Percentiles rank a stretch among this genome's conserved stretches.
phyloP scores from a whole-genome alignment of 2,888 invertebrate genomes.

The Zaprionus lineosus region DNA sequence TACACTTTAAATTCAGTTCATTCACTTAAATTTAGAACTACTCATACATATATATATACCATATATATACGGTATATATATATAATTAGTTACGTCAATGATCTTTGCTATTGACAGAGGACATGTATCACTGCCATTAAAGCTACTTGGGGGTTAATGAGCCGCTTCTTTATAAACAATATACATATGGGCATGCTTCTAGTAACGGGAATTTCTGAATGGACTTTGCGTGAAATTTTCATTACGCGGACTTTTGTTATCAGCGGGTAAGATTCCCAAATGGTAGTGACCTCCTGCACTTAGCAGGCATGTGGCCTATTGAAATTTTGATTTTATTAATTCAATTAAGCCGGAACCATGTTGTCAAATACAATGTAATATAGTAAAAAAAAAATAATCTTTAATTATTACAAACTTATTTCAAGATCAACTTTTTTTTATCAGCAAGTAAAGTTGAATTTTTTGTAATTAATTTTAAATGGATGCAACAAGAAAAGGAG shows the following conservation, averaged over 20 bases:
- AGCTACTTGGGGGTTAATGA: constrained; percentile 36
- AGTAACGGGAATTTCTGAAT: constrained; percentile 10
- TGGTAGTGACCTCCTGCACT: constrained; percentile 28
- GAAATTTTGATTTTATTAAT: too few relatives aligned
- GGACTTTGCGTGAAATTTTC: constrained; percentile 28
- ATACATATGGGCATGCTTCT: not conserved
- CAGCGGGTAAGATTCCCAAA: constrained; percentile 3
- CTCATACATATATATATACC: not conserved
- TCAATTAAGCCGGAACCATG: too few relatives aligned
- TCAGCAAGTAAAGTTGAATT: too few relatives aligned
- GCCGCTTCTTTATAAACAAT: constrained; percentile 9
- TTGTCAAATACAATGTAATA: too few relatives aligned
- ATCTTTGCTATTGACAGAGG: constrained; percentile 30
- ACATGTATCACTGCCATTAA: constrained; percentile 16
- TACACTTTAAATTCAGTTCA: too few relatives aligned
- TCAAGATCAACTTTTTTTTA: too few relatives aligned
- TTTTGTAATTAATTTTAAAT: too few relatives aligned
- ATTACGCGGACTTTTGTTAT: constrained; percentile 10
- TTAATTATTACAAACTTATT: too few relatives aligned
- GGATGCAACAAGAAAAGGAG: too few relatives aligned
- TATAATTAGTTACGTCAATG: constrained; percentile 53
- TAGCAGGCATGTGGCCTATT: too few relatives aligned
- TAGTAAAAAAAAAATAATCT: too few relatives aligned
- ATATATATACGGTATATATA: not conserved
- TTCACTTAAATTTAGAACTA: constrained; percentile 44